Percentiles rank a stretch among this genome's conserved stretches.
phyloP scores from a whole-genome alignment of 2,888 invertebrate genomes.

The Drosophila flavopinicola region DNA sequence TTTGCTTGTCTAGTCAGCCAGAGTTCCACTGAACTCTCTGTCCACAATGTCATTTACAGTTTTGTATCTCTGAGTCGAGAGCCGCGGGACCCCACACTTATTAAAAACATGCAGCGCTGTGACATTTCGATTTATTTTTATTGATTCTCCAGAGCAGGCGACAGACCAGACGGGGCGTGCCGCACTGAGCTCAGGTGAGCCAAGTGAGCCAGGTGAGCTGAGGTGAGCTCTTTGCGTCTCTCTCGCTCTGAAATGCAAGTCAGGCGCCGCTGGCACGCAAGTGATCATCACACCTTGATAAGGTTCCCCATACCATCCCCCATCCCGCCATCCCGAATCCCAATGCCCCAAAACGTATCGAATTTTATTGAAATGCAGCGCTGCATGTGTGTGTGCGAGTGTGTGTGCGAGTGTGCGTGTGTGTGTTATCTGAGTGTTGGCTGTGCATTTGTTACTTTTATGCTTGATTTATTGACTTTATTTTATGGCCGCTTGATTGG shows the following conservation, averaged over 20 bases:
- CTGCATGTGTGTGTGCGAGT: constrained; percentile 29
- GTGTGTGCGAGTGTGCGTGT: constrained; percentile 20
- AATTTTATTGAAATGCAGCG: constrained; percentile 78
- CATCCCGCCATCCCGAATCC: constrained; percentile 3
- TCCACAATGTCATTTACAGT: constrained; percentile 73
- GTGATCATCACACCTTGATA: constrained; percentile 80
- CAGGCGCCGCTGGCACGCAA: constrained; percentile 80
- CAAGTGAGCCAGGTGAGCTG: background rate
- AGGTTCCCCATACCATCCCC: too few species aligned
- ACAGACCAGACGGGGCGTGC: too few species aligned
- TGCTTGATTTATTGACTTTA: constrained; percentile 80
- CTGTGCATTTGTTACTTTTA: constrained; percentile 81
- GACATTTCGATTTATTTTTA: constrained; percentile 82
- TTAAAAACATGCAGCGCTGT: constrained; percentile 70
- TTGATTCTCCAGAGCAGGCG: constrained; percentile 62
- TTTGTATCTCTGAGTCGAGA: constrained; percentile 26
- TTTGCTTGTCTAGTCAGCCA: constrained; percentile 5
- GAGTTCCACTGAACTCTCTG: constrained; percentile 59
- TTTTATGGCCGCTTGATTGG: constrained; percentile 79
- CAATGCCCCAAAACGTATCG: constrained; percentile 70
- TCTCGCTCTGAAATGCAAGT: constrained; percentile 81
- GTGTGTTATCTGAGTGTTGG: constrained; percentile 72
- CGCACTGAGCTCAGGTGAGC: background rate
- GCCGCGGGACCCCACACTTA: constrained; percentile 76
- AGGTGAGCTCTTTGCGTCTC: constrained; percentile 25